A percentile compares a stretch with the other conserved stretches of the same genome.
These are phyloP conservation scores for Nanorana parkeri DNA, from an alignment of 2,113 vertebrate species.

Conservation along the genomic window DNA sequence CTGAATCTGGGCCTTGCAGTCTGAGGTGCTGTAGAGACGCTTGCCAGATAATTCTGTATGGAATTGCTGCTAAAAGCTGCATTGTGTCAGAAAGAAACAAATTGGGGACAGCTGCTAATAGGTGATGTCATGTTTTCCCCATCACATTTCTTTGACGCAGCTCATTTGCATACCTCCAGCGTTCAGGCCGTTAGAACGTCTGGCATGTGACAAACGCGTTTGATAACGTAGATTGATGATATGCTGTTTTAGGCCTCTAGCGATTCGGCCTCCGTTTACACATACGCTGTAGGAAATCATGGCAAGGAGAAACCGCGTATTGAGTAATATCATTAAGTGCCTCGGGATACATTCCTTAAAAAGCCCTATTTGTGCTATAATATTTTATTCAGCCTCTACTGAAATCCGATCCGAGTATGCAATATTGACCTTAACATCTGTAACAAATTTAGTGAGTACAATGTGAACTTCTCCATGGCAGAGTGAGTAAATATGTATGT, in stretches of 20 bases:
- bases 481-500: slow-evolving; percentile 58
- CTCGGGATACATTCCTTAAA: slow-evolving; percentile 53
- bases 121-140: slow-evolving; percentile 15
- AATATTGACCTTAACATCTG: slow-evolving; percentile 61
- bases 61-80: slow-evolving; percentile 21
- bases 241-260: slow-evolving; percentile 11
- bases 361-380: slow-evolving; percentile 60
- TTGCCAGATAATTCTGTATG: slow-evolving; percentile 15
- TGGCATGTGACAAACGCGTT: slow-evolving; percentile 25
- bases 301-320: slow-evolving; percentile 25
- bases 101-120: slow-evolving; percentile 4
- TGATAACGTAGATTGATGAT: slow-evolving; percentile 27
- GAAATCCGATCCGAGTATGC: slow-evolving; percentile 54
- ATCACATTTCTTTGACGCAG: slow-evolving; percentile 19
- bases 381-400: slow-evolving; percentile 62
- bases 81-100: slow-evolving; percentile 8
- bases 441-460: slow-evolving; percentile 64
- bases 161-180: slow-evolving; percentile 31
- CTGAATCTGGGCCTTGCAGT: slow-evolving; percentile 6
- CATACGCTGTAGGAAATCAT: slow-evolving; percentile 37
- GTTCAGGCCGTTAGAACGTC: slow-evolving; percentile 13
- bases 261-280: slow-evolving; percentile 9
- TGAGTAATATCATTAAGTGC: slow-evolving; percentile 50
- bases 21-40: not conserved
- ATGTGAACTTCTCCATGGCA: slow-evolving; percentile 57